Evolutionary conservation across 2,888 invertebrate species (phyloP).

Genomic region (Seira sanloemensis): DNA sequence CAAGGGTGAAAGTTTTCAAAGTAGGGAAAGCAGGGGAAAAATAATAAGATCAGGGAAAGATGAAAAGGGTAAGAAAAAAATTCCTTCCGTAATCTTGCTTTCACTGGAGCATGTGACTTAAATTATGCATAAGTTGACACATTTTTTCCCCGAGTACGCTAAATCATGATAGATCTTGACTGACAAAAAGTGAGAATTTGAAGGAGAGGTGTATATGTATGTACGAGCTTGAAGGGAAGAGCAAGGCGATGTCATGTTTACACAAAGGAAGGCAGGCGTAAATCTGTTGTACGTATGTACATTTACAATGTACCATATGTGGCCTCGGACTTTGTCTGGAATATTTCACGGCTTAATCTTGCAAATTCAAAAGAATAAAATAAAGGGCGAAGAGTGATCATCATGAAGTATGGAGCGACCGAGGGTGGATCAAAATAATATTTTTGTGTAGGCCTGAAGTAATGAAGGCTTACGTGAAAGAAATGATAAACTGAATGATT

Average conservation of each 20-base stretch:
- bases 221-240: background rate
- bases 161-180: slow-evolving; percentile 48
- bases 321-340: slow-evolving; percentile 24
- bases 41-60: slow-evolving; percentile 24
- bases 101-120: slow-evolving; percentile 52
- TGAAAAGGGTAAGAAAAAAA: slow-evolving; percentile 9
- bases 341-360: slow-evolving; percentile 53
- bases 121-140: slow-evolving; percentile 65
- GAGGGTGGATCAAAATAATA: background rate
- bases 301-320: slow-evolving; percentile 45
- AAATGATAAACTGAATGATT: too few species aligned
- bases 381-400: background rate
- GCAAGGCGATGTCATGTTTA: background rate
- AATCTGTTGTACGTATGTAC: slow-evolving; percentile 3
- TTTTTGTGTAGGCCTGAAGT: too few species aligned
- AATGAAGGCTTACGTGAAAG: too few species aligned
- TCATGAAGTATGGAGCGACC: background rate
- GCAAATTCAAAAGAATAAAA: slow-evolving; percentile 18
- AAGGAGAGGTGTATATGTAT: too few species aligned
- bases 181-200: slow-evolving; percentile 36
- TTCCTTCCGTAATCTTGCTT: slow-evolving; percentile 28
- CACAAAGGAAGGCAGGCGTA: background rate
- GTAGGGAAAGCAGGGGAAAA: background rate
- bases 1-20: background rate
- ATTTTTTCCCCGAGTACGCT: slow-evolving; percentile 42